A percentile compares a stretch with the other conserved stretches of the same genome.
Conservation (phyloP, 2,797 vertebrate genomes). For the Dendrocincla fuliginosa region DNA sequence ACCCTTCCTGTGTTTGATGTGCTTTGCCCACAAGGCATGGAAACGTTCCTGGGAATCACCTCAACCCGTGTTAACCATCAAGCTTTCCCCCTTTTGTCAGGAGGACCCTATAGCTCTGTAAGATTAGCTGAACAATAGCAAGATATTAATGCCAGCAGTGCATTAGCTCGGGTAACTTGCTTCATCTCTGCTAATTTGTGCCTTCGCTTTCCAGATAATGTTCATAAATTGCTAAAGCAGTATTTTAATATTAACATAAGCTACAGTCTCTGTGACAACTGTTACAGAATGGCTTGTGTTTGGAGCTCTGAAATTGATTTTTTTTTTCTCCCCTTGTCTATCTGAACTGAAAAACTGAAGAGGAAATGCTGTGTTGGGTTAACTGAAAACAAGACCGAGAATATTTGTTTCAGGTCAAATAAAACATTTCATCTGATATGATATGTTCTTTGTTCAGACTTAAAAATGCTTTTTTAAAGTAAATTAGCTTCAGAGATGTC, state of each 20-base stretch:
- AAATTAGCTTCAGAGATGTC: neutral
- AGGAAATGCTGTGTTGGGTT: neutral
- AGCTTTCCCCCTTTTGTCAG: neutral
- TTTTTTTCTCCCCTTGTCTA: neutral
- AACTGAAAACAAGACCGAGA: neutral
- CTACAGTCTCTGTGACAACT: neutral
- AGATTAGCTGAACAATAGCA: neutral
- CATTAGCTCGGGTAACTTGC: conserved; percentile 1
- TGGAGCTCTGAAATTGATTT: neutral
- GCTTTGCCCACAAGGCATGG: neutral
- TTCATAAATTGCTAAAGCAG: conserved; percentile 52
- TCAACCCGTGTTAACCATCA: neutral
- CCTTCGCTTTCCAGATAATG: conserved; percentile 16
- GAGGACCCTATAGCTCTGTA: neutral
- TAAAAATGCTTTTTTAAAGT: neutral
- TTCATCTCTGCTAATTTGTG: conserved; percentile 26
- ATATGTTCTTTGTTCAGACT: neutral
- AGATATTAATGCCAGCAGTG: neutral
- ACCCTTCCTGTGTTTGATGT: neutral
- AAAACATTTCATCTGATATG: neutral
- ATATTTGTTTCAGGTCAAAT: conserved; percentile 34
- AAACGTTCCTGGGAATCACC: neutral
- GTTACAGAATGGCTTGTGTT: neutral
- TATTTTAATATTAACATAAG: conserved; percentile 30
- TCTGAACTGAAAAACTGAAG: neutral